phyloP scores from a whole-genome alignment of 1,140 invertebrate genomes.

The Akabosia matsudoensis region DNA sequence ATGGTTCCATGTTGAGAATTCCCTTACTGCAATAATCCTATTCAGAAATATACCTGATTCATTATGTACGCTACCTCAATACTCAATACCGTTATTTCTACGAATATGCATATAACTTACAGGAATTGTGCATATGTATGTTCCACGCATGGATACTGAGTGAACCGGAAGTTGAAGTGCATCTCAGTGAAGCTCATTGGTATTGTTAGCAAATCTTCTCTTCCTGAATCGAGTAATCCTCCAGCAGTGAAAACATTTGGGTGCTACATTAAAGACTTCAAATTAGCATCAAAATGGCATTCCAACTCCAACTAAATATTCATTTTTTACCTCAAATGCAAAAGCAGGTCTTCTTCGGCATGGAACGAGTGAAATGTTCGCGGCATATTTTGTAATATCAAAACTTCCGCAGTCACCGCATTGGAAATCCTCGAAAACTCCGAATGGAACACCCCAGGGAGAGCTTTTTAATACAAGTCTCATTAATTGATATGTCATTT shows the following conservation, averaged over 20 bases:
- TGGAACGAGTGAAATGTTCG: not conserved
- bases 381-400: not conserved
- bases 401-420: not conserved
- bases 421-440: not conserved
- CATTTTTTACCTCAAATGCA: not conserved
- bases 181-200: not conserved
- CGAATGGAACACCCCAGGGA: not conserved
- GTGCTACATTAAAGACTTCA: not conserved
- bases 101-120: not conserved
- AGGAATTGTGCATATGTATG: not conserved
- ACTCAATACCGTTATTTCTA: not conserved
- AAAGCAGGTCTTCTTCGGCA: not conserved
- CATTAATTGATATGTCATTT: not conserved
- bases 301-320: not conserved
- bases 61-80: too few species aligned
- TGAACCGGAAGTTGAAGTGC: not conserved
- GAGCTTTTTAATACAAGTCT: not conserved
- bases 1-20: not conserved
- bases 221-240: not conserved
- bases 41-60: not conserved
- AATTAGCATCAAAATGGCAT: not conserved
- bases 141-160: not conserved
- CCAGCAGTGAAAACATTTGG: not conserved
- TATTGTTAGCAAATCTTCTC: not conserved
- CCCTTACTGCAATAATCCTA: not conserved